Conservation (phyloP, 2,113 vertebrate species). For the Harpagus bidentatus region DNA sequence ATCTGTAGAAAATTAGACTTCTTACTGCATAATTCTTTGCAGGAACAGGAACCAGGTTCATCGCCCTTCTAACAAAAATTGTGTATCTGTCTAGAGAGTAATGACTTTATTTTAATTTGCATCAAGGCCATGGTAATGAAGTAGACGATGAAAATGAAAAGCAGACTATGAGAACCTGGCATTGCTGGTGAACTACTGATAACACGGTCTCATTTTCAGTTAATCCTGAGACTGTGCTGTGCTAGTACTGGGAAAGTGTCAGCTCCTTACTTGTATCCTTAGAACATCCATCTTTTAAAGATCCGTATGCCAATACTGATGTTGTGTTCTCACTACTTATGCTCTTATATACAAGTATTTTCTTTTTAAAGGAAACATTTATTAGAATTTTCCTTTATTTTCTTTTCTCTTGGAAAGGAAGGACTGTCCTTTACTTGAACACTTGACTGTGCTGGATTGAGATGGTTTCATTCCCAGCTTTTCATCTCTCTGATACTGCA, state of each 20-base stretch:
- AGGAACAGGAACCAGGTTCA: slow-evolving; percentile 12
- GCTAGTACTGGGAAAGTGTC: background rate
- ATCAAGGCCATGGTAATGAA: background rate
- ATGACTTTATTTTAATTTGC: slow-evolving; percentile 37
- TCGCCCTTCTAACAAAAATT: slow-evolving; percentile 24
- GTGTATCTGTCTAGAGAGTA: slow-evolving; percentile 9
- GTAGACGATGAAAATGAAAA: slow-evolving; percentile 26
- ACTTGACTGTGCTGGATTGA: background rate
- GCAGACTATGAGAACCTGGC: background rate
- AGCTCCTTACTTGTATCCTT: background rate
- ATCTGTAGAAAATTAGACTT: slow-evolving; percentile 49
- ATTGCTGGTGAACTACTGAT: background rate
- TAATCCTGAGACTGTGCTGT: background rate
- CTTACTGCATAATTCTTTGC: slow-evolving; percentile 36
- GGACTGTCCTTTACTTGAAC: background rate
- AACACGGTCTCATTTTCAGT: background rate
- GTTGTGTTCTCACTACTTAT: background rate
- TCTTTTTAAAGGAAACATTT: background rate
- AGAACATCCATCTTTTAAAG: background rate
- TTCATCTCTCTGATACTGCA: background rate
- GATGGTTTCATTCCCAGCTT: background rate
- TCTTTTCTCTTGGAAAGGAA: background rate
- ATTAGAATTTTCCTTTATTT: background rate
- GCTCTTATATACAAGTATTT: background rate
- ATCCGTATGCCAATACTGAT: background rate